Evolutionary conservation across 2,888 invertebrate genomes (phyloP), one percentile per base, ranked within the genome.

Genomic region (Machimus rusticus): DNA sequence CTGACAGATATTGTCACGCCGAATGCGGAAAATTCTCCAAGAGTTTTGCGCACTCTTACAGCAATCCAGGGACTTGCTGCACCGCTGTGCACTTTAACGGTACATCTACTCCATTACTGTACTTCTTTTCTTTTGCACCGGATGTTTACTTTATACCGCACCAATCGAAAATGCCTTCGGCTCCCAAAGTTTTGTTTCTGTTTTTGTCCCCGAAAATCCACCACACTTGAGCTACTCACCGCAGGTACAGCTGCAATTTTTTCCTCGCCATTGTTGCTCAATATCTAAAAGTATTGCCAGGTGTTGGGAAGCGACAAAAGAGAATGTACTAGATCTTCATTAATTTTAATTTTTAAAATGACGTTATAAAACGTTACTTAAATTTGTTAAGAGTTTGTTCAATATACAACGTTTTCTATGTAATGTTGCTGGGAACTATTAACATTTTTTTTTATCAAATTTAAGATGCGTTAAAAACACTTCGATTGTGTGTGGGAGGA

Each of bases 91-190:
- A 78, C 8, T 12, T 78, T 23, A 39, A 23, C 4, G 14, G 8
- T 14, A 46, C 5, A 39, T 14, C 12, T 5, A 39, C 12, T 19
- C 19, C 78, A 78, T 39, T 12, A 19, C 43, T 6, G 57, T 19
- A 5, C 28, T 43, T 16, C 31, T 55, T 81, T 28, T 57, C n/a
- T 81, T 81, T 57, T 57, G 81, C 81, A 81, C 55, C 23, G 16
- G 51, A 55, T 81, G 81, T 81, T 81, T 81, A 81, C 81, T 81
- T 81, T 55, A 81, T 16, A 14, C 81, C 31, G 55, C 16, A 55
- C 28, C 81, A 31, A 46, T 34, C 23, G 28, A 81, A 81, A 55
- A 34, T 81, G 81, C n/a, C 23, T 57, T 55, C 34, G 31, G 34
- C n/a, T 3, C n/a, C 0, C 0, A 34, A 1, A 43, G 16, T 79